A percentile compares a stretch with the other conserved stretches of the same genome.
Evolutionary conservation across 2,113 vertebrate genomes (phyloP).

Genomic region (Saimiri boliviensis): DNA sequence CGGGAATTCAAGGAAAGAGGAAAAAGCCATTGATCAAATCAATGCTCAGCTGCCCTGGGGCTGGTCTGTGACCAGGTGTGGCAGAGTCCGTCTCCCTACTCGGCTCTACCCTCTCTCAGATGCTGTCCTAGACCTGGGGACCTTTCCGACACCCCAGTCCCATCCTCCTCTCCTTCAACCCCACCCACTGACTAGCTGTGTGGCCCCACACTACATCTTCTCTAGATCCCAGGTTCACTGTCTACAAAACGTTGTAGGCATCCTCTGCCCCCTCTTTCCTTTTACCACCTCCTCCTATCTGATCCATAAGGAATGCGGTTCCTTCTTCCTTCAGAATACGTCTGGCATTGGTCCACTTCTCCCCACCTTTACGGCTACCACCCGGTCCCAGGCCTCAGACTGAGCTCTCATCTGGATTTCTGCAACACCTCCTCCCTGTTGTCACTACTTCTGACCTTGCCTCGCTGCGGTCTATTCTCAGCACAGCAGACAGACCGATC

Average conservation of each 20-base stretch:
- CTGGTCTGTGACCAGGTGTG: neutral
- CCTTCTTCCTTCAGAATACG: neutral
- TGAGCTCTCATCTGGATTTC: neutral
- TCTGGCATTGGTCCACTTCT: neutral
- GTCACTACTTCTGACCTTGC: neutral
- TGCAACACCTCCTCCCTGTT: neutral
- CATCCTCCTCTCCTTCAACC: neutral
- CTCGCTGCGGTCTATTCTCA: neutral
- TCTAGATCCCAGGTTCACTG: neutral
- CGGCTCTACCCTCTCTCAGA: neutral
- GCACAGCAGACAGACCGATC: neutral
- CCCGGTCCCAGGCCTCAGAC: neutral
- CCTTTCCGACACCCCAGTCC: rapidly evolving
- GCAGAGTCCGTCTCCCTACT: neutral
- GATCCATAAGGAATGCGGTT: neutral
- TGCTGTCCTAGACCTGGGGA: neutral
- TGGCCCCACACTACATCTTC: neutral
- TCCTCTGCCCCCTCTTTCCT: neutral
- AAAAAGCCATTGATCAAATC: slow-evolving; percentile 49
- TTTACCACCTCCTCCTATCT: neutral
- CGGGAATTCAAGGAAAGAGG: slow-evolving; percentile 38
- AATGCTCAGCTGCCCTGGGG: neutral
- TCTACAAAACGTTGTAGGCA: neutral
- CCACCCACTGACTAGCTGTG: neutral
- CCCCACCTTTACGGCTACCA: neutral